phyloP scores from a whole-genome alignment of 2,888 invertebrate species.

The Tanypteryx hageni region DNA sequence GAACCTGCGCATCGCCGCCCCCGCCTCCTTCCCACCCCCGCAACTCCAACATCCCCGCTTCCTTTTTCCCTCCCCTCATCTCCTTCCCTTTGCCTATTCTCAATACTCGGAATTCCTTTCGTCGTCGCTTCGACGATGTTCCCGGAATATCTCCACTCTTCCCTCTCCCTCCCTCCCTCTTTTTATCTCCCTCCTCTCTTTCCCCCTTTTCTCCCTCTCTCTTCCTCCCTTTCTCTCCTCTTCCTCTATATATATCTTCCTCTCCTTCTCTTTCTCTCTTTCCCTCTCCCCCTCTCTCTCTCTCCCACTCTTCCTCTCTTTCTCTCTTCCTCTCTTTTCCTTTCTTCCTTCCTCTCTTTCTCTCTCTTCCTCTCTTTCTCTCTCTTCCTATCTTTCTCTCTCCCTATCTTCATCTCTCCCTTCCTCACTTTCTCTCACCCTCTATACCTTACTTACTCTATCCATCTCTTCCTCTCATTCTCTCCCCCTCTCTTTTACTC shows the following conservation, averaged over 20 bases:
- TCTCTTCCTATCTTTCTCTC: no score
- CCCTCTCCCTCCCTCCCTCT: not conserved
- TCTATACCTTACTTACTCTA: no score
- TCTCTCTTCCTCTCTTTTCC: not conserved
- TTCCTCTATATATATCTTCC: no score
- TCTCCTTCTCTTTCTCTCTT: no score
- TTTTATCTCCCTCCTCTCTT: no score
- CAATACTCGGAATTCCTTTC: conserved; percentile 34
- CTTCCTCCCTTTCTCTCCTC: not conserved
- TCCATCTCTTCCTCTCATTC: no score
- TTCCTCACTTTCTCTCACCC: no score
- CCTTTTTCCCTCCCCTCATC: not conserved
- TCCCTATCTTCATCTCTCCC: no score
- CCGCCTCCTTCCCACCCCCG: not conserved
- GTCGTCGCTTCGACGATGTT: not conserved
- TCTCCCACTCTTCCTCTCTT: no score
- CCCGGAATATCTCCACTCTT: not conserved
- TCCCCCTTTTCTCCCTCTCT: not conserved
- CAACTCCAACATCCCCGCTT: not conserved
- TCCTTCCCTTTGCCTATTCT: conserved; percentile 17
- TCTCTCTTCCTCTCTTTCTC: not conserved
- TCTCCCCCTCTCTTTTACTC: no score
- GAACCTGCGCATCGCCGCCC: conserved; percentile 29
- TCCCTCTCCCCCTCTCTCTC: no score
- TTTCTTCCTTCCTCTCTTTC: not conserved